Conservation (phyloP, 2,888 invertebrate species). For the Synanthedon tipuliformis region DNA sequence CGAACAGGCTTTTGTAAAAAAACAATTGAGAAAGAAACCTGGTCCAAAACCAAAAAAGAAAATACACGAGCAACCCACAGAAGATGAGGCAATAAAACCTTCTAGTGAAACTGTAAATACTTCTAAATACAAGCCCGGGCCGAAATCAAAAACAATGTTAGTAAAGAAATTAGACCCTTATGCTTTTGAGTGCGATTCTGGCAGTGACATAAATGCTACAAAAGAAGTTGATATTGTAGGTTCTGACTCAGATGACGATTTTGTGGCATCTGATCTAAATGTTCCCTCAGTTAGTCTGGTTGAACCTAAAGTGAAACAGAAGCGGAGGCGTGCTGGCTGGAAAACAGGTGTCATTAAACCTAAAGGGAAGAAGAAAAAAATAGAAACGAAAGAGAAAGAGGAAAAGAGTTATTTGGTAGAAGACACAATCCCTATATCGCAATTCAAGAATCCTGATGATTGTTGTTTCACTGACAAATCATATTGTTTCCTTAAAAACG, state of each 20-base stretch:
- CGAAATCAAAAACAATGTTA: constrained; percentile 42
- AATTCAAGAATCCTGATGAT: constrained; percentile 20
- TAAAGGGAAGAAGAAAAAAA: constrained; percentile 41
- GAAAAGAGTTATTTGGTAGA: neutral
- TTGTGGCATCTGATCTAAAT: constrained; percentile 37
- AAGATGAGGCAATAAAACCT: neutral
- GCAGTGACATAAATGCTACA: constrained; percentile 25
- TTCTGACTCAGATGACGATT: constrained; percentile 43
- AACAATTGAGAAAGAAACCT: constrained; percentile 26
- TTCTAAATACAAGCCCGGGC: constrained; percentile 29
- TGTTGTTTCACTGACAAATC: constrained; percentile 48
- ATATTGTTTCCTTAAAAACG: constrained; percentile 50
- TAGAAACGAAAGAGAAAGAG: constrained; percentile 14
- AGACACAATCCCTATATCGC: neutral
- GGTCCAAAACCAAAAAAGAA: constrained; percentile 14
- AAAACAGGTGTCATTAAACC: constrained; percentile 47
- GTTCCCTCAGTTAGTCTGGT: constrained; percentile 33
- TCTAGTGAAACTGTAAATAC: neutral
- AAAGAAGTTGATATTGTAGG: constrained; percentile 26
- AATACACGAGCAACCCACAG: neutral
- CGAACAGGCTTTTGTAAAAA: constrained; percentile 14
- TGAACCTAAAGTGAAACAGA: constrained; percentile 39
- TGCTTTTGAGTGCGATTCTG: constrained; percentile 44
- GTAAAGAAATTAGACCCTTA: constrained; percentile 35
- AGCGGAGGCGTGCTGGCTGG: constrained; percentile 43